Conservation (phyloP, 2,113 vertebrate species). For the Pampusana beccarii region DNA sequence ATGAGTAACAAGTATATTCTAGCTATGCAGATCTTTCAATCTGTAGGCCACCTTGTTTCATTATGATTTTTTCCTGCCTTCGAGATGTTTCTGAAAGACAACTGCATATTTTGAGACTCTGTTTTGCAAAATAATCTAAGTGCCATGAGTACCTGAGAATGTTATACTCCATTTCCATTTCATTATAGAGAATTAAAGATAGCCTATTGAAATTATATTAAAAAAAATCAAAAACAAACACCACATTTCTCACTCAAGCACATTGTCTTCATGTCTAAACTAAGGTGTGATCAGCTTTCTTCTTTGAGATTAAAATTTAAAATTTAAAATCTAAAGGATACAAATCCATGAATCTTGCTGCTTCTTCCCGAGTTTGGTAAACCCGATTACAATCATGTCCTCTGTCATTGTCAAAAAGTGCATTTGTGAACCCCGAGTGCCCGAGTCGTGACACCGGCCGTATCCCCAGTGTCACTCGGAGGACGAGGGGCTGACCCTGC, state of each 20-base stretch:
- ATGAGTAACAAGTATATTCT: not conserved
- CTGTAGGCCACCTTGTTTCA: not conserved
- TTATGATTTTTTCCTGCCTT: not conserved
- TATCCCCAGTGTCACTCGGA: too few species aligned
- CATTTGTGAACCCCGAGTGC: not conserved
- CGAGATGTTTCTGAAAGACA: not conserved
- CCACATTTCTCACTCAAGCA: not conserved
- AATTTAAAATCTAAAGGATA: not conserved
- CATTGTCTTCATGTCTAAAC: not conserved
- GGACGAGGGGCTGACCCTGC: not conserved
- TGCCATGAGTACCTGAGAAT: not conserved
- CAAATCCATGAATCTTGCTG: not conserved
- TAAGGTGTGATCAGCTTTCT: rapidly evolving
- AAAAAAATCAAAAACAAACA: not conserved
- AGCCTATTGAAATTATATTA: not conserved
- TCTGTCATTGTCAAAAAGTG: not conserved
- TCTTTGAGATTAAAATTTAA: not conserved
- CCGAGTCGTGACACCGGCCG: not conserved
- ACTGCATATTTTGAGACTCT: not conserved
- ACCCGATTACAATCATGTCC: not conserved
- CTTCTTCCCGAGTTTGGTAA: not conserved
- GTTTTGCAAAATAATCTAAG: not conserved
- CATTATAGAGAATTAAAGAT: not conserved
- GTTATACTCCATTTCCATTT: not conserved
- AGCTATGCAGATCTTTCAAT: not conserved